A percentile compares a stretch with the other conserved stretches of the same genome.
phyloP scores from a whole-genome alignment of 2,113 vertebrate genomes.

The Lepus americanus region DNA sequence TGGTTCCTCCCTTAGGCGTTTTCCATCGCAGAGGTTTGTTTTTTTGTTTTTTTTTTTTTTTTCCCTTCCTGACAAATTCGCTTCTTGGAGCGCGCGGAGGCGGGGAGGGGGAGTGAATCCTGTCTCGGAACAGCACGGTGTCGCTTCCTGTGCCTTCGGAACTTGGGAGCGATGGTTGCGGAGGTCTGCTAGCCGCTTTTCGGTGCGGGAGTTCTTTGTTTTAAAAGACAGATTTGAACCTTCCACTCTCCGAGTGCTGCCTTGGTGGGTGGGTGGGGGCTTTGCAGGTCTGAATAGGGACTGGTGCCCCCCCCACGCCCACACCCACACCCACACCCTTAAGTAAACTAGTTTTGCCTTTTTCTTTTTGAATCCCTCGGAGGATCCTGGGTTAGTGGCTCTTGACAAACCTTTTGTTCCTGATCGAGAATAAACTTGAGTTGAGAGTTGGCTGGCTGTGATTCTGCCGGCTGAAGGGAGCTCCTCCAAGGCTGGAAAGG shows the following conservation, averaged over 20 bases:
- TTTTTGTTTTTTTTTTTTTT: neutral
- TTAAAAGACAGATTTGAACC: constrained; percentile 49
- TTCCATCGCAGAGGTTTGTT: neutral
- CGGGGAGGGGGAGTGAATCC: neutral
- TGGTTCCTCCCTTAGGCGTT: constrained; percentile 27
- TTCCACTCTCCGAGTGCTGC: neutral
- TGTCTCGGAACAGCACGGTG: neutral
- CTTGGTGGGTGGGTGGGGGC: neutral
- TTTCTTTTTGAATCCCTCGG: neutral
- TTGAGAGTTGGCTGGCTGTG: constrained; percentile 1
- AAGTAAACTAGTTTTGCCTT: neutral
- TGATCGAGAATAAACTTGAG: constrained; percentile 18
- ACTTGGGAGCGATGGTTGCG: constrained; percentile 27
- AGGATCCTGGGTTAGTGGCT: constrained; percentile 3
- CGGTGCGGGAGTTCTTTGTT: constrained; percentile 63
- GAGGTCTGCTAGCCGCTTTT: neutral
- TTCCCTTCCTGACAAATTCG: neutral
- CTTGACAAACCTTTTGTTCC: neutral
- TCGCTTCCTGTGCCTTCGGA: neutral
- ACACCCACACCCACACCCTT: neutral
- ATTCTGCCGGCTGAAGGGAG: neutral
- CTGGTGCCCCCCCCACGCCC: neutral
- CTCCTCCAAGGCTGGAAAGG: neutral
- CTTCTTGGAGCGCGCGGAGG: neutral
- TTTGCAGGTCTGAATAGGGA: neutral